These are phyloP conservation scores for Amiota minor DNA, from an alignment of 2,888 invertebrate genomes.

Conservation along the genomic window DNA sequence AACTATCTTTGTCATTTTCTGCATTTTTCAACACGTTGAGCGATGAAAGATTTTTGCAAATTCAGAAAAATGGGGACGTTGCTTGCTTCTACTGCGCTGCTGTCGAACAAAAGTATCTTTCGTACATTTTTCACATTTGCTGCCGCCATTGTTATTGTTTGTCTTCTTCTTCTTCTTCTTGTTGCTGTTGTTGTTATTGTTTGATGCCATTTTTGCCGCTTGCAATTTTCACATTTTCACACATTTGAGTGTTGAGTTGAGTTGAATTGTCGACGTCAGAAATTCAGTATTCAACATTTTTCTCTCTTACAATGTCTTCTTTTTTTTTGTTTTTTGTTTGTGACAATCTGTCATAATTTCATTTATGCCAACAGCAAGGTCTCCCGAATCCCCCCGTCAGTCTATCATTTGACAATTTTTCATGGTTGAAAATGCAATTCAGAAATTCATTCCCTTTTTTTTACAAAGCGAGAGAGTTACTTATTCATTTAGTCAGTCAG, in stretches of 20 bases:
- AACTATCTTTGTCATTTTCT: conserved; percentile 14
- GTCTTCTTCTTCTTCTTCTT: conserved; percentile 33
- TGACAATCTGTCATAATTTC: conserved; percentile 68
- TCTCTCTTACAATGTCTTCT: too few species aligned
- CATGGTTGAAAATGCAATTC: background rate
- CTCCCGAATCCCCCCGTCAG: background rate
- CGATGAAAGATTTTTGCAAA: background rate
- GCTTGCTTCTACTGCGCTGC: conserved; percentile 59
- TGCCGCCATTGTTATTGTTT: conserved; percentile 32
- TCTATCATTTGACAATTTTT: too few species aligned
- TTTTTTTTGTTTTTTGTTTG: conserved; percentile 28
- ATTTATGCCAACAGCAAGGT: conserved; percentile 37
- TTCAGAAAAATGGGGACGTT: conserved; percentile 39
- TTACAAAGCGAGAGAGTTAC: too few species aligned
- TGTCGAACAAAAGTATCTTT: conserved; percentile 40
- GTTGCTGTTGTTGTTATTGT: conserved; percentile 20
- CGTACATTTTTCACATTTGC: conserved; percentile 41
- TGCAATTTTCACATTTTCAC: conserved; percentile 29
- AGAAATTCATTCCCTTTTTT: background rate
- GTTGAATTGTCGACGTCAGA: conserved; percentile 50
- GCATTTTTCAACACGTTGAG: conserved; percentile 5
- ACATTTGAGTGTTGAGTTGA: too few species aligned
- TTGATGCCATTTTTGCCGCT: conserved; percentile 41
- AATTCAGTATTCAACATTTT: conserved; percentile 62
- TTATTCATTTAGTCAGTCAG: conserved; percentile 37